phyloP scores from a whole-genome alignment of 2,797 vertebrate species.

The Phataginus tetradactyla region DNA sequence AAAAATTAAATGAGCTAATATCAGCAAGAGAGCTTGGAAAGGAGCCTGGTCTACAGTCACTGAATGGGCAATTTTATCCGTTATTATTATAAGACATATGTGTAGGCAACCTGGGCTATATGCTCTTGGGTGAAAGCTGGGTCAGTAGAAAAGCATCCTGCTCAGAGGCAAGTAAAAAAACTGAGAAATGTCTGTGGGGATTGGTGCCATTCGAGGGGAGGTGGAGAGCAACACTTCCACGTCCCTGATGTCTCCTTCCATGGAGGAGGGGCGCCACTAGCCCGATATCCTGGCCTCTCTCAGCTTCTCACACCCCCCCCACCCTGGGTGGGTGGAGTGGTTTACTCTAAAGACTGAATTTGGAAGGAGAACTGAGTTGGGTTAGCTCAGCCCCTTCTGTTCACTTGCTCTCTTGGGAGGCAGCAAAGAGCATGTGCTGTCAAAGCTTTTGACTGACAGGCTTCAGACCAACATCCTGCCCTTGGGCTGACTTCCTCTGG shows the following conservation, averaged over 20 bases:
- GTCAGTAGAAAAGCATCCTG: too few relatives aligned
- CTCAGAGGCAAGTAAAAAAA: not conserved
- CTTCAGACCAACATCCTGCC: not conserved
- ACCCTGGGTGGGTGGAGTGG: too few relatives aligned
- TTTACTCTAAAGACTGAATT: not conserved
- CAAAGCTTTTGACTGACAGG: not conserved
- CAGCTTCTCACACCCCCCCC: fast-evolving
- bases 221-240: not conserved
- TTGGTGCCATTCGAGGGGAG: fast-evolving
- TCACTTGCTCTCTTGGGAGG: not conserved
- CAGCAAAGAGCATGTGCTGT: not conserved
- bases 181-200: not conserved
- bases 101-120: not conserved
- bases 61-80: not conserved
- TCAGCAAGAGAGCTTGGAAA: not conserved
- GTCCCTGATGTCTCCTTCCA: not conserved
- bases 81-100: fast-evolving
- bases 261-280: not conserved
- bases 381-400: not conserved
- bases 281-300: not conserved
- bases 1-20: not conserved
- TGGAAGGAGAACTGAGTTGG: not conserved
- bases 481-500: not conserved
- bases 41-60: not conserved
- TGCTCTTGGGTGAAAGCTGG: not conserved